Percentiles rank a stretch among this genome's conserved stretches.
Conservation (phyloP, 2,888 invertebrate genomes). For the Eilema sororculum region DNA sequence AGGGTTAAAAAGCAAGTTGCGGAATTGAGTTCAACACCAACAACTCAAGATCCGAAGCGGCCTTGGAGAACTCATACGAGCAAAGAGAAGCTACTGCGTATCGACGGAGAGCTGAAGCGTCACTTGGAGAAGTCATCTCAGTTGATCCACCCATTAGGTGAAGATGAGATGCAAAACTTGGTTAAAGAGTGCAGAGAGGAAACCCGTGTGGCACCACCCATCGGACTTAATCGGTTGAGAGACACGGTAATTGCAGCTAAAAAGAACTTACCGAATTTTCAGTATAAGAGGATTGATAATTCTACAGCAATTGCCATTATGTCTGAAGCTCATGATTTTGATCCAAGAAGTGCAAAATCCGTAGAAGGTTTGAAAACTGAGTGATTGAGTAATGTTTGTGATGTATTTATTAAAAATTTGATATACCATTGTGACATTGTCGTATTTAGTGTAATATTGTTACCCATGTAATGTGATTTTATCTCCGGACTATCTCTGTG, state of each 20-base stretch:
- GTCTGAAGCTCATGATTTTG: constrained; percentile 61
- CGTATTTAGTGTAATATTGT: not conserved
- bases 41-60: constrained; percentile 67
- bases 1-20: constrained; percentile 59
- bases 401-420: not conserved
- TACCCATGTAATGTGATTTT: too few relatives aligned
- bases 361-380: constrained; percentile 17
- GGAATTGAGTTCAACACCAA: constrained; percentile 15
- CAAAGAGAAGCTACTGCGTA: constrained; percentile 74
- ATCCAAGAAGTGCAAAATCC: constrained; percentile 22
- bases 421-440: not conserved
- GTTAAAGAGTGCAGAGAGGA: constrained; percentile 67
- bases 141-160: constrained; percentile 64
- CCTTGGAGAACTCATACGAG: constrained; percentile 78
- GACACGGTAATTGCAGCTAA: constrained; percentile 75
- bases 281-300: constrained; percentile 72
- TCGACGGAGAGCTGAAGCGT: constrained; percentile 73
- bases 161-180: constrained; percentile 68
- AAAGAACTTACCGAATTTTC: constrained; percentile 75
- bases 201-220: constrained; percentile 43
- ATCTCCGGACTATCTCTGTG: too few relatives aligned
- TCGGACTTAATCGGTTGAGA: constrained; percentile 61
- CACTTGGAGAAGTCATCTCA: constrained; percentile 67
- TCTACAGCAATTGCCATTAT: constrained; percentile 74
- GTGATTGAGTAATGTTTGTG: constrained; percentile 20